Evolutionary conservation across 2,888 invertebrate species (phyloP), one percentile per base, ranked within the genome.

Genomic region (Hypselothyrea guttata): DNA sequence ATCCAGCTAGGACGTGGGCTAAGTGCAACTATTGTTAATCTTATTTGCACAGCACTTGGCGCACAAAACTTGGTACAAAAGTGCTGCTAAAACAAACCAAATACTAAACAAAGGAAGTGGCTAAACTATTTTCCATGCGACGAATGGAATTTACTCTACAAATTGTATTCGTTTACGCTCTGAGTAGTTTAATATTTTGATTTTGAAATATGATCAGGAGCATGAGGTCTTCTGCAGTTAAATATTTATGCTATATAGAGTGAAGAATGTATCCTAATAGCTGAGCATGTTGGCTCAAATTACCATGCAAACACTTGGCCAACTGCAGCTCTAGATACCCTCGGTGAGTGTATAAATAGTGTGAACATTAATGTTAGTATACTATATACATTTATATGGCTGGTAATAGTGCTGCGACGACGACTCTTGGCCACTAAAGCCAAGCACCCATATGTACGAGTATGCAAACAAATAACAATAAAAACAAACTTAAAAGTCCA

Each of bases 401-500:
- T 49, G 31, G 11, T 9, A 35, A 68, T 52, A 47, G 45, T 59
- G 49, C 31, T 33, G n/a, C 30, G 57, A 31, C 12, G 49, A 51
- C 41, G 42, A 46, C 9, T 46, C n/a, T n/a, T n/a, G n/a, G n/a
- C n/a, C n/a, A 37, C 38, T 52, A 31, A 45, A 52, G 30, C 47
- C 34, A 31, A 63, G 38, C 51, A 9, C 37, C 22, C 35, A 71
- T 44, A 35, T 38, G 15, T 30, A 40, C 13, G 22, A 52, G 45
- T 46, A 59, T 66, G 56, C 54, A 77, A 79, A 57, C 66, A 70
- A 56, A 61, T 71, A 65, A 59, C 66, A 85, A 67, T 75, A 62
- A 82, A 86, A 79, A 56, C 73, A 57, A 71, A 81, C 75, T 86
- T 75, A 86, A 84, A 86, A 85, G 82, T 86, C 86, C 86, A 85